phyloP scores from a whole-genome alignment of 2,888 invertebrate genomes.

The Stenotaenia linearis region DNA sequence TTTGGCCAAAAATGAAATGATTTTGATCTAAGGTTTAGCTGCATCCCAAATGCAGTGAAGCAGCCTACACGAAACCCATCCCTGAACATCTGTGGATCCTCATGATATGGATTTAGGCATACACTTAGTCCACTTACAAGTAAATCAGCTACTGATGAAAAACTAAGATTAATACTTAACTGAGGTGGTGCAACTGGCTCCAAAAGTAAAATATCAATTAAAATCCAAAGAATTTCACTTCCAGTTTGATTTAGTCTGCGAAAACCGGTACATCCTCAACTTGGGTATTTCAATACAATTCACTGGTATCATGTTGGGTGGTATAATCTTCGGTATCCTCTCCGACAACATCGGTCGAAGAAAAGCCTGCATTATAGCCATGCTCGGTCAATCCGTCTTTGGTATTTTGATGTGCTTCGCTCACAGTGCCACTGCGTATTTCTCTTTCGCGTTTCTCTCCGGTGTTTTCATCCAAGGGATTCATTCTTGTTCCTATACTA shows the following conservation, averaged over 20 bases:
- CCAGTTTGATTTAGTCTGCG: slow-evolving; percentile 21
- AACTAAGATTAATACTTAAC: no score
- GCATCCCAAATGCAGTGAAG: no score
- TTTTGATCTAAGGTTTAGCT: no score
- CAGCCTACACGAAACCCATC: no score
- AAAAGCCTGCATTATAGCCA: neutral
- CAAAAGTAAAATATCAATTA: no score
- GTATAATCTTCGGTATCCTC: neutral
- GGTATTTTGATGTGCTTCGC: neutral
- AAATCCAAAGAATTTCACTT: neutral
- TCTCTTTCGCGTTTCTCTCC: neutral
- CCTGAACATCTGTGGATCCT: no score
- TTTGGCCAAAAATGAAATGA: no score
- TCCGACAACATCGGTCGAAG: slow-evolving; percentile 8
- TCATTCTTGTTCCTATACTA: neutral
- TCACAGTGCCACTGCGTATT: neutral
- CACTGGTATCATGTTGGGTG: neutral
- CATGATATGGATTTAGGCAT: no score
- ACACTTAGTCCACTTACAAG: no score
- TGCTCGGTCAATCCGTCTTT: neutral
- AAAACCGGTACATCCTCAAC: neutral
- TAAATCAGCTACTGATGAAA: no score
- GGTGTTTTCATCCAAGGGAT: slow-evolving; percentile 9
- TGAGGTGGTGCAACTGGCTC: no score
- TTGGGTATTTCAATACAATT: neutral